A percentile compares a stretch with the other conserved stretches of the same genome.
These are phyloP conservation scores for Montipora foliosa DNA, from an alignment of 64 coral and sea anemone genomes.

Conservation along the genomic window DNA sequence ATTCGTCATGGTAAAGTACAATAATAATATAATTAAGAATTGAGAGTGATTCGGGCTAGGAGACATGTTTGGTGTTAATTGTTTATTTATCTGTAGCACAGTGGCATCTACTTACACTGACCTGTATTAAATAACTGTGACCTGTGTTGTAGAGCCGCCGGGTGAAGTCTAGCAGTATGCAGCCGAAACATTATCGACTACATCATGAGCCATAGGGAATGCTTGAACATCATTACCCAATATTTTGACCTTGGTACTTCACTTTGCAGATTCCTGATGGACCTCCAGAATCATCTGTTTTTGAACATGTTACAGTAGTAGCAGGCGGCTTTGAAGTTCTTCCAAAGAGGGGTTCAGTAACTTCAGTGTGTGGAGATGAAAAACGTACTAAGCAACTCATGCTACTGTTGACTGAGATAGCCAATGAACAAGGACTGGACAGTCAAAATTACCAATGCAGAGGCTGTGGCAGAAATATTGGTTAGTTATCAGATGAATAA, in stretches of 20 bases:
- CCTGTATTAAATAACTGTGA: too few relatives aligned
- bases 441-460: conserved; percentile 96
- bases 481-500: conserved; percentile 29
- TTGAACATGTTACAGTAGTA: conserved; percentile 20
- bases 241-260: too few relatives aligned
- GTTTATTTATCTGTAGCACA: too few relatives aligned
- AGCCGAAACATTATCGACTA: too few relatives aligned
- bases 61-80: too few relatives aligned
- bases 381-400: conserved; percentile 63
- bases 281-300: background rate
- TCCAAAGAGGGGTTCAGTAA: conserved; percentile 60
- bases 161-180: too few relatives aligned
- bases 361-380: conserved; percentile 70
- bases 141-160: too few relatives aligned
- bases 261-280: conserved; percentile 34
- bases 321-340: conserved; percentile 76
- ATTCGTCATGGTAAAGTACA: too few relatives aligned
- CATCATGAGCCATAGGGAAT: too few relatives aligned
- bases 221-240: background rate
- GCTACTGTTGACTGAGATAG: conserved; percentile 78
- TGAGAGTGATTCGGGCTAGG: too few relatives aligned
- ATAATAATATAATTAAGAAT: too few relatives aligned
- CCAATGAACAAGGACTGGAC: conserved; percentile 92
- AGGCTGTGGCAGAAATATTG: conserved; percentile 94
- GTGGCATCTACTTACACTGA: too few relatives aligned